Evolutionary conservation across 2,888 invertebrate species (phyloP), one percentile per base, ranked within the genome.

Genomic region (Dynastes maya): DNA sequence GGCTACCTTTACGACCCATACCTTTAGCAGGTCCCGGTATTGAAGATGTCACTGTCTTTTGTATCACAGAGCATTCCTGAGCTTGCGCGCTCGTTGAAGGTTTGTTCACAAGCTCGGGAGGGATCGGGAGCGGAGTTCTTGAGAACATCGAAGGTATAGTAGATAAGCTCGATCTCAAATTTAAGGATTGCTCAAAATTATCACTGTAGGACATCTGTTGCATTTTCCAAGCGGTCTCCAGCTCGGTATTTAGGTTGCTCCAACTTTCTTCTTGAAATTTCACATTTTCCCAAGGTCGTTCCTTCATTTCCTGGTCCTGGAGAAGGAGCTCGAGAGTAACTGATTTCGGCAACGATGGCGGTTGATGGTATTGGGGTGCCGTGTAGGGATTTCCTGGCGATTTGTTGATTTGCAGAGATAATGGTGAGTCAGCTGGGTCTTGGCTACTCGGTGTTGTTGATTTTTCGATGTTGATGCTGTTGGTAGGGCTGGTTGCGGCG

Each of bases 1-100:
- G 91, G n/a, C 93, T 92, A 77, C 91, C 90, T 86, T 93, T 94
- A 83, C 86, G 81, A 5, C 86, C 85, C 0, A 83, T 81, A 45
- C 45, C 61, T 71, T 80, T 78, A 29, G 72, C 61, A 5, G 37
- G n/a, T 53, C 49, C 75, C 6, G 65, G 37, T 67, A 77, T 76
- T 13, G 72, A 61, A 11, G 80, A 80, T 9, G 77, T 79, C 4
- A 79, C 83, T 72, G 81, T 83, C 81, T 82, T 83, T 85, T 86
- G 87, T 80, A 88, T 88, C 65, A 89, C 88, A 1, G 89, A 89
- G 80, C 87, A 87, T 86, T 89, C 87, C 85, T 88, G 88, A 11
- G 85, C 84, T 77, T 86, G 84, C 83, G 74, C 75, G 78, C 74
- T 81, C 29, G 76, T 80, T 65, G 63, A 82, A 84, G 84, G 83